Evolutionary conservation across 2,888 invertebrate species (phyloP).

Genomic region (Phlogophora meticulosa): DNA sequence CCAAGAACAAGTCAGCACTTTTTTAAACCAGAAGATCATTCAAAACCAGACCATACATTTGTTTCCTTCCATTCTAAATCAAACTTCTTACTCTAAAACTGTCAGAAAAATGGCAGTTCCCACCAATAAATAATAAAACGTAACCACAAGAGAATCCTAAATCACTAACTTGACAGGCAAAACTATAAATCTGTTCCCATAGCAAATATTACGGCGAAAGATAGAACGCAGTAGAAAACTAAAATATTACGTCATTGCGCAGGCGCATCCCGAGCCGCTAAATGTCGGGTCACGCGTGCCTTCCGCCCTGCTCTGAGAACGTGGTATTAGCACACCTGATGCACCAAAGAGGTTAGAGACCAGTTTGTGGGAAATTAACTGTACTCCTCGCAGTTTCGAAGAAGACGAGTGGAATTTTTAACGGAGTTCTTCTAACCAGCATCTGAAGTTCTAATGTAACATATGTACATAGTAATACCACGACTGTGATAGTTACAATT

Average conservation of each 20-base stretch:
- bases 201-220: slow-evolving; percentile 62
- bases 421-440: slow-evolving; percentile 22
- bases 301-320: slow-evolving; percentile 81
- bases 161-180: slow-evolving; percentile 40
- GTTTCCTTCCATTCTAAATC: neutral
- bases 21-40: neutral
- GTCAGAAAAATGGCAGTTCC: slow-evolving; percentile 17
- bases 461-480: slow-evolving; percentile 52
- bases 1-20: neutral
- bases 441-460: neutral
- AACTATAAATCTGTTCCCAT: slow-evolving; percentile 61
- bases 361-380: slow-evolving; percentile 54
- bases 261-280: slow-evolving; percentile 74
- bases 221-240: slow-evolving; percentile 62
- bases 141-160: slow-evolving; percentile 48
- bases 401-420: slow-evolving; percentile 21
- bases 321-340: slow-evolving; percentile 74
- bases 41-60: neutral
- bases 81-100: neutral
- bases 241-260: slow-evolving; percentile 68
- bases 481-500: slow-evolving; percentile 46
- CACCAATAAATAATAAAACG: slow-evolving; percentile 41
- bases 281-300: slow-evolving; percentile 82
- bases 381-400: slow-evolving; percentile 12
- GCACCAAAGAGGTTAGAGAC: slow-evolving; percentile 37